Evolutionary conservation across 2,113 vertebrate genomes (phyloP), one percentile per base, ranked within the genome.

Genomic region (Calidris pygmaea): DNA sequence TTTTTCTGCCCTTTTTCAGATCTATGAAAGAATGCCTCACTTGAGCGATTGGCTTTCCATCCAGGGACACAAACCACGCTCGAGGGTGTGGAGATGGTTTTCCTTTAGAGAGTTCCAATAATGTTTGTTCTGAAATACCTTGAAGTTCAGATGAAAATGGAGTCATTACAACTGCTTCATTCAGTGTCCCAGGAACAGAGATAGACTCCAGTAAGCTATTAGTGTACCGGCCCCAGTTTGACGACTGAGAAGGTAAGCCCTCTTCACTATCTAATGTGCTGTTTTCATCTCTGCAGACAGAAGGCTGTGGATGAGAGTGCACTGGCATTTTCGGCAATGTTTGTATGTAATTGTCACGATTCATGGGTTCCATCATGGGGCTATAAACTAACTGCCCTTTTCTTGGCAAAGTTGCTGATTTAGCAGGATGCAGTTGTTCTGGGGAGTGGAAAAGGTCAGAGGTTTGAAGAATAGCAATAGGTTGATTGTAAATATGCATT

Each of bases 21-120:
- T 99, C 99, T 53, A 99, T 99, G 85, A 99, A 99, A 48, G 99
- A 99, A 95, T 99, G 99, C 79, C 99, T 99, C 62, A 99, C 99
- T 89, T 99, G 98, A 9, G 99, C 99, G 0, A 98, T 98, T 0
- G 99, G 99, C 72, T 99, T 99, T 48, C 99, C 99, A 2, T 99
- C 99, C 50, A 99, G 95, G 27, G 99, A 99, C 65, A 99, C 99
- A 55, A 99, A 99, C 99, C 99, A 99, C 2, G 99, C 99, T 79
- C 99, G 97, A 39, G 99, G 99, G 62, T 98, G 98, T 0, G 98
- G 98, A 27, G 97, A 98, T 3, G 99, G 98, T 94, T 99, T 99
- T 39, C 98, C 98, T 63, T 99, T 98, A 13, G 98, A 98, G 90
- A 99, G 98, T 90, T 99, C 99, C 68, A 99, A 86, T 55, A 99